Evolutionary conservation across 2,113 vertebrate species (phyloP).

Genomic region (Heterotilapia buettikoferi): DNA sequence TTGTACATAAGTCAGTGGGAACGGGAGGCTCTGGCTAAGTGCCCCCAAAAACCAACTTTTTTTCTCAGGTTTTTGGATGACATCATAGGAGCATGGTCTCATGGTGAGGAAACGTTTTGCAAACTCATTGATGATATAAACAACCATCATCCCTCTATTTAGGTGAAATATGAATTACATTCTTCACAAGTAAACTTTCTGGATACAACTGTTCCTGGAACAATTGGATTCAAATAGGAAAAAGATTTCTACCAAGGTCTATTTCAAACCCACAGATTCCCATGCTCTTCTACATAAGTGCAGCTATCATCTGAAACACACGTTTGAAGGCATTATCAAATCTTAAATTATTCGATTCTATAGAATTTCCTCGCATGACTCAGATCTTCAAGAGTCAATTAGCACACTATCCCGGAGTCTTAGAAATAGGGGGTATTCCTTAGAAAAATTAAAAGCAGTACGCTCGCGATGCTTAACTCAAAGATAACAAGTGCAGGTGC

Average conservation of each 20-base stretch:
- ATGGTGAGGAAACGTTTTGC: not conserved
- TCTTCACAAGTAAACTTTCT: not conserved
- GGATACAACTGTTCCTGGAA: not conserved
- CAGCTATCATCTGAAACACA: not conserved
- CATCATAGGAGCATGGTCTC: not conserved
- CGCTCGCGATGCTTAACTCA: not conserved
- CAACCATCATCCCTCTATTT: not conserved
- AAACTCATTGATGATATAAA: not conserved
- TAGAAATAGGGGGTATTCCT: not conserved
- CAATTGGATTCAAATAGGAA: not conserved
- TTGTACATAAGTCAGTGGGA: not conserved
- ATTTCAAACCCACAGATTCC: not conserved
- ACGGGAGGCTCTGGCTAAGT: not conserved
- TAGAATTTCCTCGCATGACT: not conserved
- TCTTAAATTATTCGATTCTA: fast-evolving
- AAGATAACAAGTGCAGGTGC: not conserved
- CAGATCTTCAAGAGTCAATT: not conserved
- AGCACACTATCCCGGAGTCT: not conserved
- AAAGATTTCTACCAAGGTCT: fast-evolving
- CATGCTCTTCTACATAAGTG: not conserved
- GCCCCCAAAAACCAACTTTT: not conserved
- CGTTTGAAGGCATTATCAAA: not conserved
- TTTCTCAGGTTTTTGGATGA: not conserved
- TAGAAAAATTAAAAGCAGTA: not conserved
- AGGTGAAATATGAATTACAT: not conserved